Evolutionary conservation across 1,140 invertebrate species (phyloP).

Genomic region (Micrasema minimum): DNA sequence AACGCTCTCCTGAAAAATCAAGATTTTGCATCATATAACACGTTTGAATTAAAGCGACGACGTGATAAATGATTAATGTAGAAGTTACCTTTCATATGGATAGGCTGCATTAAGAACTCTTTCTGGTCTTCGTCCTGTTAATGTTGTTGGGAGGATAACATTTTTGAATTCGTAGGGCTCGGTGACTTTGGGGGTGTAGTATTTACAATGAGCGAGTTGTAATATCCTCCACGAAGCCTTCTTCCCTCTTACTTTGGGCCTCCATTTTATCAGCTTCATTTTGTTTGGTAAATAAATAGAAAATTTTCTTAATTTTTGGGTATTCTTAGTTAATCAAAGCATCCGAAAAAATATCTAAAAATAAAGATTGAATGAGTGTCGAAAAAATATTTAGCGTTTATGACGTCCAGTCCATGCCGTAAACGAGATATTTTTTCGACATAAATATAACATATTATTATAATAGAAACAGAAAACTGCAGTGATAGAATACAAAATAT

Average conservation of each 20-base stretch:
- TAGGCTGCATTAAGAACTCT: slow-evolving; percentile 26
- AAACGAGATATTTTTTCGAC: background rate
- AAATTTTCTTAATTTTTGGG: background rate
- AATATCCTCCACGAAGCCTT: slow-evolving; percentile 9
- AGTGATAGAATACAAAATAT: no score
- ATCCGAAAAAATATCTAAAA: background rate
- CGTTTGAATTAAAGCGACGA: no score
- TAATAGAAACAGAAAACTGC: no score
- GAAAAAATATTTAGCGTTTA: background rate
- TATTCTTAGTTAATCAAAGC: background rate
- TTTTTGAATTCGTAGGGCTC: slow-evolving; percentile 21
- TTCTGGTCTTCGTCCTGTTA: slow-evolving; percentile 1
- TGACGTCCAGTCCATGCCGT: background rate
- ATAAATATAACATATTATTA: no score
- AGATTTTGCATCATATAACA: no score
- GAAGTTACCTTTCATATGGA: slow-evolving; percentile 30
- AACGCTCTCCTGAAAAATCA: no score
- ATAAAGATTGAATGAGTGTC: background rate
- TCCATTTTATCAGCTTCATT: background rate
- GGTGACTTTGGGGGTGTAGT: slow-evolving; percentile 26
- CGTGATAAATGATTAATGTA: no score
- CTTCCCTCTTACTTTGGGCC: slow-evolving; percentile 1
- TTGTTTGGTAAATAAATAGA: background rate
- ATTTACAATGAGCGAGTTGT: slow-evolving; percentile 3
- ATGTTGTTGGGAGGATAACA: background rate